A percentile compares a stretch with the other conserved stretches of the same genome.
Evolutionary conservation across 1,140 invertebrate species (phyloP).

Genomic region (Hypothenemus hampei): DNA sequence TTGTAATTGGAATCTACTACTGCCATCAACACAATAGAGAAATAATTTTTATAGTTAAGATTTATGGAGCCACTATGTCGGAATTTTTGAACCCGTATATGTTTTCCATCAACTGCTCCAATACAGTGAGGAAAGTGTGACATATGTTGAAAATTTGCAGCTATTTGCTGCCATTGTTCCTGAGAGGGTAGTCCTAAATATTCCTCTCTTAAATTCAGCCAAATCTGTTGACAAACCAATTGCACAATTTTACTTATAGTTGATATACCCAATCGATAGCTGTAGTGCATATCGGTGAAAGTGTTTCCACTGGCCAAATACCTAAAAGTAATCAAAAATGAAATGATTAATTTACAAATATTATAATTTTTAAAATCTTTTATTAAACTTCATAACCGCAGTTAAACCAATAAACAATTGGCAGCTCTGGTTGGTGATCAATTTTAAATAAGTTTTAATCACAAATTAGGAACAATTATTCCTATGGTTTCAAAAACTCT

Average conservation of each 20-base stretch:
- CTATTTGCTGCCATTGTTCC: constrained; percentile 30
- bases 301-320: constrained; percentile 31
- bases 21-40: constrained; percentile 45
- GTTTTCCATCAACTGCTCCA: constrained; percentile 18
- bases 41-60: constrained; percentile 40
- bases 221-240: constrained; percentile 29
- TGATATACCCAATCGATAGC: constrained; percentile 27
- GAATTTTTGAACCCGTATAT: constrained; percentile 6
- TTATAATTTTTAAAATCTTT: too few relatives aligned
- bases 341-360: constrained; percentile 17
- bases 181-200: constrained; percentile 26
- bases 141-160: neutral
- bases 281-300: constrained; percentile 28
- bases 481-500: too few relatives aligned
- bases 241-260: constrained; percentile 31
- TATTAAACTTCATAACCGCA: too few relatives aligned
- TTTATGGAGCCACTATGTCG: constrained; percentile 2
- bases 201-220: constrained; percentile 20
- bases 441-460: too few relatives aligned
- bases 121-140: constrained; percentile 11
- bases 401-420: too few relatives aligned
- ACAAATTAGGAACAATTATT: too few relatives aligned
- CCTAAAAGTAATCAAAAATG: too few relatives aligned
- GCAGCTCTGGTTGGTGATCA: too few relatives aligned
- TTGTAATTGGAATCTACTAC: constrained; percentile 43